A percentile compares a stretch with the other conserved stretches of the same genome.
Evolutionary conservation across 2,888 invertebrate species (phyloP).

Genomic region (Polymixis lichenea): DNA sequence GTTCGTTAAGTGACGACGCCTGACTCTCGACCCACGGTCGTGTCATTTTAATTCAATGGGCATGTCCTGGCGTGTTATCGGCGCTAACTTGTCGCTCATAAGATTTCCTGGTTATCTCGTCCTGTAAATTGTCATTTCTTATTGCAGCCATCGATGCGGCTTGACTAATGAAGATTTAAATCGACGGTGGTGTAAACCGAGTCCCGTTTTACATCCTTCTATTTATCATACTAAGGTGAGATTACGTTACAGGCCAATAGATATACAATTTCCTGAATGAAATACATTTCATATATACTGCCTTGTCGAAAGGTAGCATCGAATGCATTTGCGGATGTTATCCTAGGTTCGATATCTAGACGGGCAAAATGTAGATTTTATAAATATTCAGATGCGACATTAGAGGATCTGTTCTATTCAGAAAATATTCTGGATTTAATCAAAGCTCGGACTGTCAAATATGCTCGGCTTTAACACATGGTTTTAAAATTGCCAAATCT

Average conservation of each 20-base stretch:
- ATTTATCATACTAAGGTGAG: constrained; percentile 95
- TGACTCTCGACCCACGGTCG: constrained; percentile 70
- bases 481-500: too few relatives aligned
- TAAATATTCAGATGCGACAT: neutral
- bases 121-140: constrained; percentile 81
- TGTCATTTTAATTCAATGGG: constrained; percentile 78
- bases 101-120: constrained; percentile 81
- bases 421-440: neutral
- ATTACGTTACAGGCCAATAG: constrained; percentile 61
- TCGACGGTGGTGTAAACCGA: constrained; percentile 95
- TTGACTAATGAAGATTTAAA: constrained; percentile 96
- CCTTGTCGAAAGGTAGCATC: constrained; percentile 22
- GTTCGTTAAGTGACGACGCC: constrained; percentile 69
- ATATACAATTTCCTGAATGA: constrained; percentile 47
- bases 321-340: constrained; percentile 9
- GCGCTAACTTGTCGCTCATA: constrained; percentile 74
- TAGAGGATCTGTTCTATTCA: neutral
- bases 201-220: constrained; percentile 93
- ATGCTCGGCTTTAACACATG: too few relatives aligned
- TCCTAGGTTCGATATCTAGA: constrained; percentile 5
- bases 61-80: constrained; percentile 74
- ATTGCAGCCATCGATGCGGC: constrained; percentile 95
- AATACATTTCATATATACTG: constrained; percentile 24
- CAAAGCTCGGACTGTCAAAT: too few relatives aligned
- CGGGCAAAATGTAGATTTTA: constrained; percentile 1